These are phyloP conservation scores for Epizoanthus scotinus DNA, from an alignment of 92 coral and sea anemone genomes.

Conservation along the genomic window DNA sequence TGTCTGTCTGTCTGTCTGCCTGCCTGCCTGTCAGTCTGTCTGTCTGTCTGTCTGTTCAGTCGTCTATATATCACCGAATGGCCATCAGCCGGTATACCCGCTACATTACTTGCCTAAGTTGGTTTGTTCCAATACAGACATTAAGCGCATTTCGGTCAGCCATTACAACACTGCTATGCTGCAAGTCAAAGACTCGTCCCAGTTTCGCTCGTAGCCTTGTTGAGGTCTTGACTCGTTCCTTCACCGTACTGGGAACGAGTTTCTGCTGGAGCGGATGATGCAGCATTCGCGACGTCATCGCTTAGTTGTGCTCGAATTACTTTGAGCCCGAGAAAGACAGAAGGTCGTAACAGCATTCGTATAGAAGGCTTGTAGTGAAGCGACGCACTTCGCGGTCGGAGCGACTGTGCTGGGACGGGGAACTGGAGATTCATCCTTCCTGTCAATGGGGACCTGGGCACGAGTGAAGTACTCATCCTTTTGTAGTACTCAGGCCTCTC, in stretches of 20 bases:
- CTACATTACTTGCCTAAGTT: too few relatives aligned
- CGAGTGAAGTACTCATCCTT: conserved; percentile 9
- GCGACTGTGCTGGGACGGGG: too few relatives aligned
- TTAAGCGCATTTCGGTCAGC: too few relatives aligned
- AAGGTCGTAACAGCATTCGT: conserved; percentile 25
- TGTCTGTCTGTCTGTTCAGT: too few relatives aligned
- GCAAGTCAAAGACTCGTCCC: neutral
- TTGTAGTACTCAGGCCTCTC: conserved; percentile 5
- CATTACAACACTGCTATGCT: too few relatives aligned
- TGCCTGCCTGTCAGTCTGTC: too few relatives aligned
- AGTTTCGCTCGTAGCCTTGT: neutral
- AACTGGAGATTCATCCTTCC: too few relatives aligned
- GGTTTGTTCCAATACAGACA: too few relatives aligned
- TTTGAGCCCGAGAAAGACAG: conserved; percentile 25
- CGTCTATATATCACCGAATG: too few relatives aligned
- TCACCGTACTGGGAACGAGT: neutral
- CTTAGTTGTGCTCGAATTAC: conserved; percentile 26
- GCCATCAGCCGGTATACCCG: too few relatives aligned
- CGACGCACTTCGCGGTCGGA: too few relatives aligned
- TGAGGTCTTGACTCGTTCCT: neutral
- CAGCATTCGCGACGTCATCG: neutral
- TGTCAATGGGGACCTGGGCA: conserved; percentile 23
- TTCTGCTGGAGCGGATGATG: neutral
- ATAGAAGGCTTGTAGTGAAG: conserved; percentile 5
- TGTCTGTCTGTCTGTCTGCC: too few relatives aligned